A percentile compares a stretch with the other conserved stretches of the same genome.
phyloP scores from a whole-genome alignment of 2,888 invertebrate genomes.

The Liodrosophila aerea region DNA sequence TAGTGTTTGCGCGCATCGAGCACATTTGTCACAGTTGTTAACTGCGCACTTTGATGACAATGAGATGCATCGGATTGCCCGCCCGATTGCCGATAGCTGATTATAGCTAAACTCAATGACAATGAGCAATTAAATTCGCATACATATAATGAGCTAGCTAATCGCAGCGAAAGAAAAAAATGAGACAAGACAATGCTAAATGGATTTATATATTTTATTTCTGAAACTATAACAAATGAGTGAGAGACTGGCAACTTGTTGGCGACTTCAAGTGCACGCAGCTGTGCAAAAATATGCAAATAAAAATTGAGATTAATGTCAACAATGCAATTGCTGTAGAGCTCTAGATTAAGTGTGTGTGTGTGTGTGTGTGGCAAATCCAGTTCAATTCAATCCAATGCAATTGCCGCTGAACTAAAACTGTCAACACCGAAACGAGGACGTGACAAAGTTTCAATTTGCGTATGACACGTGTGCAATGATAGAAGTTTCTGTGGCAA shows the following conservation, averaged over 20 bases:
- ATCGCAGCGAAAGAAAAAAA: neutral
- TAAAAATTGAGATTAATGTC: constrained; percentile 75
- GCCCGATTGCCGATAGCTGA: too few relatives aligned
- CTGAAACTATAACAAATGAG: constrained; percentile 25
- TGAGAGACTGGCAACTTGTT: constrained; percentile 18
- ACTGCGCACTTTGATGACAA: constrained; percentile 62
- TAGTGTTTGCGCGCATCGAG: neutral
- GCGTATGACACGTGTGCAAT: constrained; percentile 66
- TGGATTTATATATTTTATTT: constrained; percentile 5
- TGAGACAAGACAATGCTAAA: neutral
- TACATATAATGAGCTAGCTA: constrained; percentile 59
- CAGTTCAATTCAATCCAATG: constrained; percentile 25
- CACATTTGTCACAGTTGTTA: constrained; percentile 1
- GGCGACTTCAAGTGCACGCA: constrained; percentile 68
- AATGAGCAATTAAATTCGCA: constrained; percentile 60
- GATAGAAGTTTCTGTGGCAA: constrained; percentile 31
- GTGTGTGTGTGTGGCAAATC: constrained; percentile 4
- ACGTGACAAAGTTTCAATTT: constrained; percentile 72
- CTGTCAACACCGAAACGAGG: constrained; percentile 58
- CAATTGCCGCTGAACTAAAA: constrained; percentile 54
- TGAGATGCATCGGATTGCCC: constrained; percentile 22
- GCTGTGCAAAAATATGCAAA: constrained; percentile 66
- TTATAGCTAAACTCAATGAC: constrained; percentile 44
- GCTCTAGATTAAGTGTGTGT: constrained; percentile 19
- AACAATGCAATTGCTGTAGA: constrained; percentile 36